Conservation (phyloP, 2,888 invertebrate genomes). For the Nebria brevicollis region DNA sequence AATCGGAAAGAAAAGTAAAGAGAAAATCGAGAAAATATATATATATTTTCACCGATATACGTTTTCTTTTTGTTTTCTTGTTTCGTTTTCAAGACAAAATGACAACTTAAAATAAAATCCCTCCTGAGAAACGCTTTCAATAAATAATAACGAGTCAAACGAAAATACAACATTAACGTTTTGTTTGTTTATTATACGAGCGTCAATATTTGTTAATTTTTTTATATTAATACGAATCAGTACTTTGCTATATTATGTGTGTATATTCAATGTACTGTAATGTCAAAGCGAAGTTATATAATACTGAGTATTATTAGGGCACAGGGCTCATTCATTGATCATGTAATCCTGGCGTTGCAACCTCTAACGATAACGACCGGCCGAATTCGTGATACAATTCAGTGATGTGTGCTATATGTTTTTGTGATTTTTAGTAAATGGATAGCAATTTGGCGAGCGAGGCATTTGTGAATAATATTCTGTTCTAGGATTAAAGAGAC, state of each 20-base stretch:
- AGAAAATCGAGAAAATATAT: not conserved
- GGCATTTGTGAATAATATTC: conserved; percentile 43
- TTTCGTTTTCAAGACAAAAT: not conserved
- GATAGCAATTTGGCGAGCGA: conserved; percentile 38
- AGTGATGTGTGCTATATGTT: not conserved
- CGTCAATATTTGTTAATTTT: too few species aligned
- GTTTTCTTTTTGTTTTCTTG: not conserved
- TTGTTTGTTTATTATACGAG: too few species aligned
- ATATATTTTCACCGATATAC: not conserved
- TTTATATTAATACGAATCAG: too few species aligned
- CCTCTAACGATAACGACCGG: not conserved
- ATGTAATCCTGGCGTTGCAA: not conserved
- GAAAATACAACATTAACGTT: too few species aligned
- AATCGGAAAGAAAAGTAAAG: not conserved
- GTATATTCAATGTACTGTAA: too few species aligned
- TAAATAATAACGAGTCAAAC: too few species aligned
- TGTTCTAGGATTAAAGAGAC: conserved; percentile 38
- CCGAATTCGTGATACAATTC: not conserved
- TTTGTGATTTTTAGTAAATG: conserved; percentile 27
- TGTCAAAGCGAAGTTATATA: too few species aligned
- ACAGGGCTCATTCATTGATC: not conserved
- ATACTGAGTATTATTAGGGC: too few species aligned
- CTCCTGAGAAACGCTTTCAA: not conserved
- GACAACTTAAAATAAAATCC: not conserved
- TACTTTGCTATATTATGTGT: too few species aligned